A percentile compares a stretch with the other conserved stretches of the same genome.
These are phyloP conservation scores for Alentia gelatinosa DNA, from an alignment of 2,888 invertebrate genomes.

Conservation along the genomic window DNA sequence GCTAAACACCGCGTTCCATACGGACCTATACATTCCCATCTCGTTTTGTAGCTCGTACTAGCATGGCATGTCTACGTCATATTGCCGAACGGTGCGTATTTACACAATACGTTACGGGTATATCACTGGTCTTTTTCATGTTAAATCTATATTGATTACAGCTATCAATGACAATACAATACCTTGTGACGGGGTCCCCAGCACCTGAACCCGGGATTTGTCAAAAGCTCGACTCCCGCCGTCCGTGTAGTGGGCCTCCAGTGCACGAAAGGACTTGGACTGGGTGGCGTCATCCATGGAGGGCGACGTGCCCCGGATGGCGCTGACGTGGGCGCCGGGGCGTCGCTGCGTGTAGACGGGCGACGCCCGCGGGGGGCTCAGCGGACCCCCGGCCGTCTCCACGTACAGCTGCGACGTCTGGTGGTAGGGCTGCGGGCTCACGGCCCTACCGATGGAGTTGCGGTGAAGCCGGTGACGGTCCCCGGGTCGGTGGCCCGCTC, in stretches of 20 bases:
- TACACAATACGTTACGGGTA: no score
- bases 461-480: not conserved
- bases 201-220: not conserved
- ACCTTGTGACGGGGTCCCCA: constrained; percentile 37
- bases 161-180: not conserved
- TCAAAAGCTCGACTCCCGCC: not conserved
- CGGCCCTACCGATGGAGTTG: constrained; percentile 12
- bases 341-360: not conserved
- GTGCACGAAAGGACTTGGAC: constrained; percentile 51
- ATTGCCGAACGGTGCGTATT: no score
- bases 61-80: no score
- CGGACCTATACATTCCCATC: no score
- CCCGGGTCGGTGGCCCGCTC: not conserved
- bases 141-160: not conserved
- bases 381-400: constrained; percentile 45
- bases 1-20: no score
- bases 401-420: constrained; percentile 9
- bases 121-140: not conserved
- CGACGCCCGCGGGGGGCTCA: constrained; percentile 26
- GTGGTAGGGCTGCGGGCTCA: constrained; percentile 31
- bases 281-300: constrained; percentile 50
- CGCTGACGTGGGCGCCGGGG: constrained; percentile 11
- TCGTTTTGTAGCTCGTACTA: no score
- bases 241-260: constrained; percentile 52
- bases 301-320: constrained; percentile 48